Evolutionary conservation across 1,140 invertebrate genomes (phyloP), one percentile per base, ranked within the genome.

Genomic region (Teleogryllus occipitalis): DNA sequence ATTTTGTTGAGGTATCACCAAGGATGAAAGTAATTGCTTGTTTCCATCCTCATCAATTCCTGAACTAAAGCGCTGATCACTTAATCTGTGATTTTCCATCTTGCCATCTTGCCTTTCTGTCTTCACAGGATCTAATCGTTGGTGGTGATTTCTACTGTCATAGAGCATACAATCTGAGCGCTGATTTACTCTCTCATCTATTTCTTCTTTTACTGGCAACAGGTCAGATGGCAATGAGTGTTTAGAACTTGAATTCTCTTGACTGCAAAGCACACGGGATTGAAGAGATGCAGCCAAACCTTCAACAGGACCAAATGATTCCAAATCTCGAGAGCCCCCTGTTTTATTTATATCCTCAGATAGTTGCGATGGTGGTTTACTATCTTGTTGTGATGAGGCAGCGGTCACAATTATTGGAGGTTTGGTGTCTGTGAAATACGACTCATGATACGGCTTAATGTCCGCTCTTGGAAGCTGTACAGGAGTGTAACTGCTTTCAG

Each of bases 231-330:
- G 47, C 76, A 48, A 22, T 21, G 76, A 77, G 8, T 85, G 83
- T 79, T 87, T 87, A 8, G 54, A 65, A 18, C 18, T 65, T 86
- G 86, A 76, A 47, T n/a, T 21, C 48, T 77, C 78, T 47, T 79
- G 76, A 8, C 88, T 88, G 81, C 88, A 88, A n/a, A 94, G 86
- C 82, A 95, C 93, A 82, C 93, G 89, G 74, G 93, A 93, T 83
- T 95, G 93, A 76, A 95, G 85, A 48, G 93, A 93, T 65, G 93
- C 94, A n/a, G 94, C 94, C 72, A 96, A 84, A 46, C 94, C 93
- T 89, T 90, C 87, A 27, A 90, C 87, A 6, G 89, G 81, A 73
- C 81, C 81, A 79, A 80, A 80, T 7, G 79, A 80, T 7, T 47
- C 47, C n/a, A n/a, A 15, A 48, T 48, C 47, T 49, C 47, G 12